Evolutionary conservation across 2,888 invertebrate genomes (phyloP).

Genomic region (Phymatocera aterrima): DNA sequence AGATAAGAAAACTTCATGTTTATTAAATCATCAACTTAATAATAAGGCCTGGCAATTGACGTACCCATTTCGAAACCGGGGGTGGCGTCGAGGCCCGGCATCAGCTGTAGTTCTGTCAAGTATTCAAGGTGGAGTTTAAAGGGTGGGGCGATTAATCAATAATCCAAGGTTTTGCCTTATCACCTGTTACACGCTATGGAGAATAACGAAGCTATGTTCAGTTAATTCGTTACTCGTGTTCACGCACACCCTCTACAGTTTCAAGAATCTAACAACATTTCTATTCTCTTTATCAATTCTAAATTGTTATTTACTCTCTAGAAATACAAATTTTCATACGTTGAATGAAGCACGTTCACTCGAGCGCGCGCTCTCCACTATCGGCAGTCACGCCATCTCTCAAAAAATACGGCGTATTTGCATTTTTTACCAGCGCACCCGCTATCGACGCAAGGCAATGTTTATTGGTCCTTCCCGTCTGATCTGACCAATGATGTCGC

Average conservation of each 20-base stretch:
- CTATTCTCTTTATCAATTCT: neutral
- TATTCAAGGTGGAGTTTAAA: constrained; percentile 40
- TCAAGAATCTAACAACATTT: neutral
- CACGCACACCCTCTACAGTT: neutral
- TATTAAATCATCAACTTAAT: neutral
- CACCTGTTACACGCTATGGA: constrained; percentile 29
- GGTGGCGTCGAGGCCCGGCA: constrained; percentile 48
- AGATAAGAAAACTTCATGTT: neutral
- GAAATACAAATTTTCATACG: neutral
- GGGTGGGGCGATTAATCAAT: constrained; percentile 45
- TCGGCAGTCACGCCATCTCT: constrained; percentile 5
- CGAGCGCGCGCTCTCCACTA: constrained; percentile 31
- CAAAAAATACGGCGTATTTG: neutral
- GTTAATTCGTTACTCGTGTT: neutral
- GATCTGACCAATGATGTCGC: neutral
- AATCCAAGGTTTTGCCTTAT: constrained; percentile 22
- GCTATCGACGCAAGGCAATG: neutral
- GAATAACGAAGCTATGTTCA: neutral
- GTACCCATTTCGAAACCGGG: constrained; percentile 47
- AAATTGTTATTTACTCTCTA: neutral
- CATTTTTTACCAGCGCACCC: neutral
- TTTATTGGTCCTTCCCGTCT: neutral
- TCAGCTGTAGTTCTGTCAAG: constrained; percentile 46
- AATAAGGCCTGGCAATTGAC: neutral
- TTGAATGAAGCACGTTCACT: constrained; percentile 22